Percentiles rank a stretch among this genome's conserved stretches.
Conservation (phyloP, 2,113 vertebrate species). For the Climacteris rufus region DNA sequence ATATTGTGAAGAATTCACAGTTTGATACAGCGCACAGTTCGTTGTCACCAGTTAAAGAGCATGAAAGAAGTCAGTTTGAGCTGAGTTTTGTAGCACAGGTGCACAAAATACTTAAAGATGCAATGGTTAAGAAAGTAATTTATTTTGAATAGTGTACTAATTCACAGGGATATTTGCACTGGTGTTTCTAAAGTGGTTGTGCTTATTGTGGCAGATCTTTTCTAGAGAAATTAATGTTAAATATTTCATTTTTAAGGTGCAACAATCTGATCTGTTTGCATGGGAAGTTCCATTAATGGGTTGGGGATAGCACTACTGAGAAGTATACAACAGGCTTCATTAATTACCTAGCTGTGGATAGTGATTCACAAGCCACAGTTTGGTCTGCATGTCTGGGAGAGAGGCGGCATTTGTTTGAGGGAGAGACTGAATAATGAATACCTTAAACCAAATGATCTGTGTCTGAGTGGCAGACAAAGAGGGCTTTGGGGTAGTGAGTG, state of each 20-base stretch:
- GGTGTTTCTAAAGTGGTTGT: background rate
- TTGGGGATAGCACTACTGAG: background rate
- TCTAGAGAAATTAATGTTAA: background rate
- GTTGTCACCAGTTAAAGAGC: background rate
- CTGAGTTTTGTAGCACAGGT: background rate
- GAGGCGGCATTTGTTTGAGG: background rate
- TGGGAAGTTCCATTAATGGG: background rate
- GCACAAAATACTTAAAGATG: background rate
- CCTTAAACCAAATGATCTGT: slow-evolving; percentile 53
- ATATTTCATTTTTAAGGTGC: background rate
- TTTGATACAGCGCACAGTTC: background rate
- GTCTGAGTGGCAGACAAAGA: slow-evolving; percentile 57
- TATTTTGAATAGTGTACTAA: background rate
- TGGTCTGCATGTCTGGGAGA: background rate
- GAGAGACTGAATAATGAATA: slow-evolving; percentile 41
- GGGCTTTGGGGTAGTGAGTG: background rate
- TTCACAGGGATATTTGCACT: background rate
- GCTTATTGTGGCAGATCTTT: background rate
- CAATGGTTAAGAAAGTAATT: background rate
- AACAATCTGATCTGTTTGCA: background rate
- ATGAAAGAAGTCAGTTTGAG: background rate
- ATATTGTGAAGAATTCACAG: background rate
- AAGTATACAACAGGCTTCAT: background rate
- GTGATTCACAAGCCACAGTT: background rate
- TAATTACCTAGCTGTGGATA: slow-evolving; percentile 8